Evolutionary conservation across 2,797 vertebrate species (phyloP), one percentile per base, ranked within the genome.

Genomic region (Crenichthys baileyi): DNA sequence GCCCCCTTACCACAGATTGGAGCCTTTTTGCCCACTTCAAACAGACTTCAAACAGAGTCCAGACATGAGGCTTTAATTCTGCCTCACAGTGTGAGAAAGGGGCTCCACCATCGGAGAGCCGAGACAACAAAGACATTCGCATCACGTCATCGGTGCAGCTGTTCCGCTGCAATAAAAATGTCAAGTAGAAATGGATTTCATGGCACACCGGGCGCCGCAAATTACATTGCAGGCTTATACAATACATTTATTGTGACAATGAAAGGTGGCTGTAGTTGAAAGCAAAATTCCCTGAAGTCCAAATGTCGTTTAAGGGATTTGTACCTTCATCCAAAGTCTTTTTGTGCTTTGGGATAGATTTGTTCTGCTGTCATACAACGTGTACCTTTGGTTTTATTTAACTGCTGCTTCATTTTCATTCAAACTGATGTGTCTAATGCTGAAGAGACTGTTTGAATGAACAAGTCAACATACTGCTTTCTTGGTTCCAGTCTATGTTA

Each of bases 91-190:
- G 53, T 44, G 68, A 51, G 58, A 73, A 55, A 48, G 22, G 65
- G 16, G 24, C 74, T 83, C 46, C 77, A 6, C 15, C 31, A 3
- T 36, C 44, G 46, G 36, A 65, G 80, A 79, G 65, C 13, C 11
- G 48, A 81, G 73, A 89, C 75, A 79, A 71, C 78, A 80, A 71
- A 91, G 79, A 85, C 71, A 91, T 87, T 89, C 85, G 72, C 78
- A 78, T 91, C 89, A 90, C 86, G 83, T 90, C 87, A 78, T 31
- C 71, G 2, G 8, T 88, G 89, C 88, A 90, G 90, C 87, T 87
- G 70, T 65, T 83, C 79, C 29, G n/a, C 79, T 50, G 80, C 82
- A 55, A 77, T 71, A 71, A 65, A 79, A 44, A 48, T 22, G 39
- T 80, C 63, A 48, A 70, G 26, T 26, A 11, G 46, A 75, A 76